A percentile compares a stretch with the other conserved stretches of the same genome.
These are phyloP conservation scores for Scylla paramamosain DNA, from an alignment of 1,140 invertebrate genomes.

Conservation along the genomic window DNA sequence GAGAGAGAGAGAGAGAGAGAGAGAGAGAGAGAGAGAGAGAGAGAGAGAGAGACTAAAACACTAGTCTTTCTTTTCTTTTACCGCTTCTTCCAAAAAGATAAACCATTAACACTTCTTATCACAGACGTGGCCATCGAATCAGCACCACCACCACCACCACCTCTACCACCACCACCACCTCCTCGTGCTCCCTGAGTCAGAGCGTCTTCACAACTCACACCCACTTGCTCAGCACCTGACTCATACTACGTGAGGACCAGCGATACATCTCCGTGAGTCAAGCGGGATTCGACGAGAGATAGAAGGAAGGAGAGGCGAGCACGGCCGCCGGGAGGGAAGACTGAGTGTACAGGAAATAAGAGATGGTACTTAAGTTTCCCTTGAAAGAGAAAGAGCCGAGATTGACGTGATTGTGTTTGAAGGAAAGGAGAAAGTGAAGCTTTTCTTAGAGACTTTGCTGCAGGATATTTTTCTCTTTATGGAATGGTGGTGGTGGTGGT, in stretches of 20 bases:
- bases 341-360: background rate
- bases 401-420: background rate
- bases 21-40: slow-evolving; percentile 30
- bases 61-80: background rate
- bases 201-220: background rate
- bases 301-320: background rate
- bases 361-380: background rate
- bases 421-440: background rate
- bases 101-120: slow-evolving; percentile 14
- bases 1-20: slow-evolving; percentile 44
- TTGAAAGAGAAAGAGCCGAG: background rate
- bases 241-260: background rate
- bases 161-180: background rate
- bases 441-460: too few species aligned
- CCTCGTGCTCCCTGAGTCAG: background rate
- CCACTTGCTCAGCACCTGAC: slow-evolving; percentile 6
- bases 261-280: background rate
- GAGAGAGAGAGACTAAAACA: slow-evolving; percentile 22
- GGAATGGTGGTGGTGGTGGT: too few species aligned
- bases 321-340: background rate
- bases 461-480: too few species aligned
- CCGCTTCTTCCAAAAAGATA: background rate
- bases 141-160: background rate
- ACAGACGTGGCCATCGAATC: slow-evolving; percentile 8
- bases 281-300: background rate